Evolutionary conservation across 2,888 invertebrate genomes (phyloP), one percentile per base, ranked within the genome.

Genomic region (Dicranocentrus wangi): DNA sequence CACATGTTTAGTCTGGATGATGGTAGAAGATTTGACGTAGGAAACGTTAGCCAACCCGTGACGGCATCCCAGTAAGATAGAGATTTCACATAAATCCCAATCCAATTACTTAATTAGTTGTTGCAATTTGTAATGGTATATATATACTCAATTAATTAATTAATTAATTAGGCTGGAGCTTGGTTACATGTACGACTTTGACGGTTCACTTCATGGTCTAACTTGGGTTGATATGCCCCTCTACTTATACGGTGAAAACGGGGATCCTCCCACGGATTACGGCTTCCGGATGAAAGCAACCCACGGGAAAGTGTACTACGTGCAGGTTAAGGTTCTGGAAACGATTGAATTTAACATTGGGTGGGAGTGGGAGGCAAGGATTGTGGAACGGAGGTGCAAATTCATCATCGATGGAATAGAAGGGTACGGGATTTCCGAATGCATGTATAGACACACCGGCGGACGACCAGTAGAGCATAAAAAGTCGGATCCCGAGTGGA

Each of bases 1-100:
- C 93, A 94, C 88, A 93, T 93, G 88, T 91, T 94, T 42, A 93
- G 93, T 87, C 89, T 95, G 69, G 91, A 92, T 51, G 92, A 95
- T 87, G 93, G 93, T 17, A 90, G 91, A 58, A 91, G 90, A 86
- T 91, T 94, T 83, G 91, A 92, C 77, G 90, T 94, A 0, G 94
- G 94, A 0, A 92, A 93, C 68, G 91, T 95, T 76, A 93, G 93
- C 83, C 94, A 95, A 88, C 95, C 95, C 0, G 90, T 90, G 70
- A 92, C 92, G 0, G 91, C 91, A 23, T 91, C 92, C 32, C 90
- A 91, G 92, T 92, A 89, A 89, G 89, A 88, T 51, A 10, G n/a
- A n/a, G n/a, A n/a, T n/a, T n/a, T n/a, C n/a, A n/a, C n/a, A n/a
- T n/a, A n/a, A n/a, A n/a, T n/a, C n/a, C n/a, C n/a, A n/a, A n/a